Base-by-base conservation (phyloP, 2,113 vertebrate species). In the Pongo abelii region DNA sequence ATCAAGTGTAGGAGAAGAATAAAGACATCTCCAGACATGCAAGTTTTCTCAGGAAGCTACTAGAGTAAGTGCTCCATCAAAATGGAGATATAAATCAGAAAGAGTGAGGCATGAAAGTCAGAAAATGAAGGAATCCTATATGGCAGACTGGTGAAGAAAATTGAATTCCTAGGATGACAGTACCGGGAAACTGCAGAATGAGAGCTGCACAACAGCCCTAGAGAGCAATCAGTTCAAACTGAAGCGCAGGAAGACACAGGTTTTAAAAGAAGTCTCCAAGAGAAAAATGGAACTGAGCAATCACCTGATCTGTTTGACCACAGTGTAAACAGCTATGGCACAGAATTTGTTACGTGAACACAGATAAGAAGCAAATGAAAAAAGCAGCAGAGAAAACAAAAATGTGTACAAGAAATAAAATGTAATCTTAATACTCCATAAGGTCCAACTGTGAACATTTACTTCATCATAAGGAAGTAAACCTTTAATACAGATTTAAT, bases 351-450 rank as follows among this genome's bases (percentile, higher is more conserved):
- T 77, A 59, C 6, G 5, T 67, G 30, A 81, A 64, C 14, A 52
- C 3, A 57, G n/a, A 84, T 20, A 50, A 59, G 23, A 69, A 80
- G 32, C 32, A 89, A 89, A 79, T 91, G 6, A 89, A 81, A 52
- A 70, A 72, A 84, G 22, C 50, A 84, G 16, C 2, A 57, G 8
- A 17, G 50, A 57, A 93, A 90, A 80, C 43, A 85, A 90, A 93
- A 87, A 38, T 72, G 59, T 35, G 75, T 86, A 61, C 8, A 74
- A 77, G 75, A 81, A 97, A 91, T 59, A 38, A 85, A 94, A 89
- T 30, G 25, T 22, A 91, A 83, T 87, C 20, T 52, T 38, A 94
- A 85, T 25, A 80, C 4, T 84, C 59, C 23, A 64, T 6, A 69
- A 72, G 52, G 59, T 79, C 38, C 27, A 74, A 43, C n/a, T 79